Base-by-base conservation (phyloP, 1,140 invertebrate genomes). In the Aphis gossypii region DNA sequence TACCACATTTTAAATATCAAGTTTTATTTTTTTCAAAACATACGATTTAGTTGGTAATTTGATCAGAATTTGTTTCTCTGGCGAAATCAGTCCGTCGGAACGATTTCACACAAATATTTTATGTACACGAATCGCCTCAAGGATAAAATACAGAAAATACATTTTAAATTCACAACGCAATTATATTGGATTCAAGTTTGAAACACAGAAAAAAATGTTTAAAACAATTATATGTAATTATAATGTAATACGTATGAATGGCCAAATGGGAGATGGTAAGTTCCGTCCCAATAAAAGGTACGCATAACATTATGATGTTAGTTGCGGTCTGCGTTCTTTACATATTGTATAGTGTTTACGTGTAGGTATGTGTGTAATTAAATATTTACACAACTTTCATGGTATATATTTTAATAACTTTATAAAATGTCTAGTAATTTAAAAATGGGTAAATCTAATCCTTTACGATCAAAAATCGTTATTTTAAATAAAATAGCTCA, bases 71-170 rank as follows among this genome's bases (percentile, higher is more conserved):
- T n/a, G n/a, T 76, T 76, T 76, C 60, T 5, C n/a, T 18, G 30
- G 60, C 30, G 9, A 35, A 76, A 76, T 76, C 60, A 76, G 60
- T n/a, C 60, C 60, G n/a, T 76, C n/a, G 60, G n/a, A 76, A 76
- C 60, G 60, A 76, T 76, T 76, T 76, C 60, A 76, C 60, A 76
- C 60, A 76, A n/a, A 76, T 76, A 76, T 76, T 76, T 76, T 6
- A n/a, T 76, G 60, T 76, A 76, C 60, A 76, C 30, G 60, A 76
- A 76, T 76, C 60, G 60, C 60, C 60, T n/a, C 60, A 35, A 76
- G 60, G 60, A 76, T 76, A 76, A 76, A 76, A 76, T 60, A 60
- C 30, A 18, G n/a, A 76, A 76, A 76, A 76, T 6, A 76, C 14
- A 68, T 76, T n/a, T 76, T n/a, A 18, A 76, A 76, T 14, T 4